Evolutionary conservation across 2,113 vertebrate genomes (phyloP).

Genomic region (Astur gentilis): DNA sequence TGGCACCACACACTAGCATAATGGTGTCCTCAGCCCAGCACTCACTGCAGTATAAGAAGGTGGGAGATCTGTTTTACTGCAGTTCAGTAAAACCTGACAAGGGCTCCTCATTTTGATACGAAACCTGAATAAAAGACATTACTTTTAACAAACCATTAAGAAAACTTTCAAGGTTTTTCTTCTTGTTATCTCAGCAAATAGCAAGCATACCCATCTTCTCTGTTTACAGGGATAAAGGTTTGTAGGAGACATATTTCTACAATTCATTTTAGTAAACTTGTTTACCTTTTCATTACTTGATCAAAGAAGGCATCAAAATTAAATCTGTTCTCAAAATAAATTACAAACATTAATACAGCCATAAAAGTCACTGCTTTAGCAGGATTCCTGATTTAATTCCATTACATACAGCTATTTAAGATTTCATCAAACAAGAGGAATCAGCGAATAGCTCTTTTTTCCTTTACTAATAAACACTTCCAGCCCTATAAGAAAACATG

Average conservation of each 20-base stretch:
- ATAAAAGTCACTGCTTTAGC: not conserved
- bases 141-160: not conserved
- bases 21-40: not conserved
- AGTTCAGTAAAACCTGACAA: not conserved
- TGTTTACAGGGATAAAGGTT: not conserved
- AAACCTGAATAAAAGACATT: not conserved
- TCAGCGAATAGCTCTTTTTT: not conserved
- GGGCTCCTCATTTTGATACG: not conserved
- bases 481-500: not conserved
- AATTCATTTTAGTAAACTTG: not conserved
- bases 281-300: not conserved
- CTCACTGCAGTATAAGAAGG: not conserved
- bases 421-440: not conserved
- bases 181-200: not conserved
- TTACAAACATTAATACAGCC: not conserved
- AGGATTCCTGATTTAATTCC: constrained; percentile 19
- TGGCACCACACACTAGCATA: rapidly evolving
- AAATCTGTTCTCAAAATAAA: not conserved
- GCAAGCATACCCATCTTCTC: not conserved
- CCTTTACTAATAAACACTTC: not conserved
- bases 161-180: not conserved
- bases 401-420: not conserved
- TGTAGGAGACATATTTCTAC: not conserved
- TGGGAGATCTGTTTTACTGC: not conserved
- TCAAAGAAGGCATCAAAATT: not conserved